Conservation (phyloP, 1,140 invertebrate species). For the Tribolium madens region DNA sequence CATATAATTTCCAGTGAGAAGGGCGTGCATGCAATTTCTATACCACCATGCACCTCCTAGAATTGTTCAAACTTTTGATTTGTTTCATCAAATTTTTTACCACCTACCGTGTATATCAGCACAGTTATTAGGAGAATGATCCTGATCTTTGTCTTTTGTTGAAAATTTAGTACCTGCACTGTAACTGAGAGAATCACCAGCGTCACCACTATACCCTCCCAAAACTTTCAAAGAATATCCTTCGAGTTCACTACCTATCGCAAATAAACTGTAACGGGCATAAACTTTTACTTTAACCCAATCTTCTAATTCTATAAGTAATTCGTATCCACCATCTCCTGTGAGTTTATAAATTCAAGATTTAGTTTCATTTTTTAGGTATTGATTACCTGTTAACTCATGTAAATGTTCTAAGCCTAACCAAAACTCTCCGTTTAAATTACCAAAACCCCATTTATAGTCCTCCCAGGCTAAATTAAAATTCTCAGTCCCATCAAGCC, state of each 20-base stretch:
- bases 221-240: conserved; percentile 74
- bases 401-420: conserved; percentile 66
- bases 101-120: not conserved
- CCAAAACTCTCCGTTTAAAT: conserved; percentile 67
- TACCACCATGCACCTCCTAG: not conserved
- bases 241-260: conserved; percentile 73
- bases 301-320: conserved; percentile 76
- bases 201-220: conserved; percentile 72
- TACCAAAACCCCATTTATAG: conserved; percentile 70
- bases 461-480: conserved; percentile 74
- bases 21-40: not conserved
- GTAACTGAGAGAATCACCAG: conserved; percentile 78
- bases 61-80: not conserved
- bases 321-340: conserved; percentile 40
- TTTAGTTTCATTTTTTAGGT: no score
- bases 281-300: conserved; percentile 68
- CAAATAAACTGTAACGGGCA: conserved; percentile 75
- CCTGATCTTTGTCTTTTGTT: conserved; percentile 69
- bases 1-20: not conserved
- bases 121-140: not conserved
- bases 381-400: conserved; percentile 58
- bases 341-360: not conserved
- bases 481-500: conserved; percentile 71
- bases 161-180: conserved; percentile 80
- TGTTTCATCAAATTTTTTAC: no score